Base-by-base conservation (phyloP, 2,888 invertebrate species). In the Molanna angustata region DNA sequence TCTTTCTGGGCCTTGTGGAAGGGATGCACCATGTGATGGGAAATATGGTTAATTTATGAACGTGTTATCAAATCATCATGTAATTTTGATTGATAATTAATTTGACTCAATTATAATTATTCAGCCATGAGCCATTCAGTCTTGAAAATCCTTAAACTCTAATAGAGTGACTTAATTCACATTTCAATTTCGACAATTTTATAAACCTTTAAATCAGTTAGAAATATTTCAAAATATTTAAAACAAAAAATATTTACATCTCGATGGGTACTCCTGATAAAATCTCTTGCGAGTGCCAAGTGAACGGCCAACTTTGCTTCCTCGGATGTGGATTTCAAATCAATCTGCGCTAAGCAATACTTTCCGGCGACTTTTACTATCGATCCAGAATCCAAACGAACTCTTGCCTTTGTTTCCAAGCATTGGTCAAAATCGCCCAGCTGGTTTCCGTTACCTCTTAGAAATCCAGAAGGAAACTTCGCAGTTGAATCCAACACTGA, bases 361-460 rank as follows among this genome's bases (percentile, higher is more conserved):
- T 85, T 82, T 27, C 86, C 86, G 59, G 83, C 79, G 47, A 86
- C 73, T 64, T 75, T 80, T 6, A 85, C 78, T 19, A 82, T 73
- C 52, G 76, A 79, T 18, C 77, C 77, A n/a, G 74, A 72, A 42
- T 78, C 77, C 57, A 83, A 67, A 62, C 80, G 78, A 4, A 83
- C 74, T 58, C 83, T 78, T 1, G 85, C 80, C 17, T 79, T 74
- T 13, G 82, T 78, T 41, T 71, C 78, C 56, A 84, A 70, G 63
- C 86, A 86, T 69, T 84, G 80, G 68, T 84, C 85, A 63, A 83
- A 86, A 70, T 86, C 85, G 11, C 86, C 86, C 14, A 85, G 70
- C 66, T 86, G 86, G 66, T 85, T 85, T 42, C 83, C 78, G 66
- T 85, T 85, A 59, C 86, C 86, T 62, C 83, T 82, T 37, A 86